These are phyloP conservation scores for Tiliqua scincoides DNA, from an alignment of 2,113 vertebrate genomes.

Conservation along the genomic window DNA sequence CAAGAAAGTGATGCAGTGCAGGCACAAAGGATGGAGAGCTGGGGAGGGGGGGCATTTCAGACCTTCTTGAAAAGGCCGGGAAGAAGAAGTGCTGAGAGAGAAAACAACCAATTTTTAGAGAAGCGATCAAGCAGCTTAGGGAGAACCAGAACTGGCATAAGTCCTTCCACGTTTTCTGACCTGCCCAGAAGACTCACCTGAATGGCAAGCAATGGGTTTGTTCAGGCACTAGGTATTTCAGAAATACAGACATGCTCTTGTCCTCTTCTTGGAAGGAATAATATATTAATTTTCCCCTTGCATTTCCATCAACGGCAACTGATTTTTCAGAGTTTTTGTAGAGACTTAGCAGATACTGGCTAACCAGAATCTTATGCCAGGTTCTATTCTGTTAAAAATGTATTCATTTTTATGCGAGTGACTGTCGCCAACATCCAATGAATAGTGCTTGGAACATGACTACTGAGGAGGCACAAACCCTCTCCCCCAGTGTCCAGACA, in stretches of 20 bases:
- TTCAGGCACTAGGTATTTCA: neutral
- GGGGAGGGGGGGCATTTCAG: neutral
- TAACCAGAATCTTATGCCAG: neutral
- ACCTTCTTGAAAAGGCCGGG: neutral
- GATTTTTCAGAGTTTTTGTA: neutral
- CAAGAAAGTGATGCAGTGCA: slow-evolving; percentile 37
- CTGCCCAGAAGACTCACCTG: neutral
- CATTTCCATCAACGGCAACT: neutral
- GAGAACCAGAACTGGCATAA: fast-evolving
- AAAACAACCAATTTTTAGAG: neutral
- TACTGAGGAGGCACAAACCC: neutral
- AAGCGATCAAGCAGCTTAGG: neutral
- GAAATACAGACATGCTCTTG: neutral
- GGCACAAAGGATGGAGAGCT: neutral
- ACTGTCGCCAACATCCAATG: neutral
- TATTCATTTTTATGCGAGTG: neutral
- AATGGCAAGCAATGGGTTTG: neutral
- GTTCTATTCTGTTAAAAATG: neutral
- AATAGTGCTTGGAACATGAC: no score
- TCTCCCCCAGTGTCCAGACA: neutral
- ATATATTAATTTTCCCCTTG: neutral
- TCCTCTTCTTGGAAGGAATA: neutral
- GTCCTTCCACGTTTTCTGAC: neutral
- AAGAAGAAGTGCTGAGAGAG: neutral
- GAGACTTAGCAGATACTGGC: neutral